Evolutionary conservation across 2,888 invertebrate species (phyloP).

Genomic region (Fabriciana adippe): DNA sequence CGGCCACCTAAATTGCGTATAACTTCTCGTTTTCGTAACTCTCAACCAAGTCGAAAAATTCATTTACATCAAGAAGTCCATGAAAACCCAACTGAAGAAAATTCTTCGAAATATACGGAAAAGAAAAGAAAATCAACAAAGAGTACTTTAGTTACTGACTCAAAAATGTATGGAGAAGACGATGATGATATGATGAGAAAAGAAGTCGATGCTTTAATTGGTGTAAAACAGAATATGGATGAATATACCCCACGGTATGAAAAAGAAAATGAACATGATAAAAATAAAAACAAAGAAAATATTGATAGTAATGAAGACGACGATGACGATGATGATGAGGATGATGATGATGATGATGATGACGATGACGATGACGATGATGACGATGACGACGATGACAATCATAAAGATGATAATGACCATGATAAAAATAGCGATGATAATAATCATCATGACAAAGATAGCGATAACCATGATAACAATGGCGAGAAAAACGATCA

Average conservation of each 20-base stretch:
- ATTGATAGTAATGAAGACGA: conserved; percentile 42
- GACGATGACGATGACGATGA: conserved; percentile 43
- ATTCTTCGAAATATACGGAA: conserved; percentile 62
- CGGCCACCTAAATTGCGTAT: conserved; percentile 52
- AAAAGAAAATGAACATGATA: conserved; percentile 50
- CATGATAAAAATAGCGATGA: conserved; percentile 44
- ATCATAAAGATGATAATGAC: conserved; percentile 37
- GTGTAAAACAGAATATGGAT: conserved; percentile 63
- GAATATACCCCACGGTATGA: conserved; percentile 70
- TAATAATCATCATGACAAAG: conserved; percentile 43
- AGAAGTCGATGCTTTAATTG: conserved; percentile 70
- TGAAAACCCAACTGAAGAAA: conserved; percentile 28
- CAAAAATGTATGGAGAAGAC: conserved; percentile 67
- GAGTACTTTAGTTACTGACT: conserved; percentile 74
- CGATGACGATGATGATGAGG: conserved; percentile 43
- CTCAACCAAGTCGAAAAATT: conserved; percentile 44
- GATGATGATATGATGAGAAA: conserved; percentile 61
- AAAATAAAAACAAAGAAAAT: conserved; percentile 36
- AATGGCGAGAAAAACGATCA: conserved; percentile 40
- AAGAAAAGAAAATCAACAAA: conserved; percentile 70
- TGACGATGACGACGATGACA: conserved; percentile 39
- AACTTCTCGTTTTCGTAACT: conserved; percentile 62
- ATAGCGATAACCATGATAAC: conserved; percentile 37
- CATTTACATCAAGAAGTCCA: conserved; percentile 23
- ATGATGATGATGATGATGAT: conserved; percentile 45